A percentile compares a stretch with the other conserved stretches of the same genome.
Conservation (phyloP, 2,888 invertebrate species). For the Dyspetes luteomarginatus region DNA sequence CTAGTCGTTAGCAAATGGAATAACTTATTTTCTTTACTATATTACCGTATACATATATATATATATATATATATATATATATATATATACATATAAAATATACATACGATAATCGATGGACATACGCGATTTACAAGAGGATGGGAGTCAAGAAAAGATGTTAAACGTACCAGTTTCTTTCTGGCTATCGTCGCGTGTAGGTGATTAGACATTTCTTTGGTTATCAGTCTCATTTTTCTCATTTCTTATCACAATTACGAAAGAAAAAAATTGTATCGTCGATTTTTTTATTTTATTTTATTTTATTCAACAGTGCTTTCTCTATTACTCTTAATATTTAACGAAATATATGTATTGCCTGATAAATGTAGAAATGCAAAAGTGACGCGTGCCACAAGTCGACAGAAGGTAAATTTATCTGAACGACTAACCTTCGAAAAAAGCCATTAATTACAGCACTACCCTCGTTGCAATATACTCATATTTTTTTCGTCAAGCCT, state of each 20-base stretch:
- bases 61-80: too few species aligned
- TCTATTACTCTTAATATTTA: neutral
- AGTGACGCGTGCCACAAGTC: conserved; percentile 48
- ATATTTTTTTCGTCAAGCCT: neutral
- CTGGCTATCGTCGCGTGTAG: conserved; percentile 47
- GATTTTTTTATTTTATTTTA: too few species aligned
- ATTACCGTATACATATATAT: conserved; percentile 14
- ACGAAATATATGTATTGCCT: neutral
- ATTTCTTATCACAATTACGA: neutral
- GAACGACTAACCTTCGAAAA: conserved; percentile 37
- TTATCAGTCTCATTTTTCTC: conserved; percentile 14
- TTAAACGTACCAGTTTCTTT: conserved; percentile 36
- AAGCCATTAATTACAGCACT: conserved; percentile 37
- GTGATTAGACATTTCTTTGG: conserved; percentile 23
- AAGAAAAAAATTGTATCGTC: too few species aligned
- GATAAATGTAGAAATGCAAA: conserved; percentile 27
- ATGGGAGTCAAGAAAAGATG: conserved; percentile 15
- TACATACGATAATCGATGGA: conserved; percentile 27
- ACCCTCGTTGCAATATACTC: conserved; percentile 20
- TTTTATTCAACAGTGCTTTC: too few species aligned
- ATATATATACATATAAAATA: too few species aligned
- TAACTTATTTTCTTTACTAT: conserved; percentile 43
- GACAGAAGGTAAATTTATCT: conserved; percentile 40
- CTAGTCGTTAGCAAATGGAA: conserved; percentile 42
- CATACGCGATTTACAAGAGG: too few species aligned